Evolutionary conservation across 2,113 vertebrate species (phyloP).

Genomic region (Talpa occidentalis): DNA sequence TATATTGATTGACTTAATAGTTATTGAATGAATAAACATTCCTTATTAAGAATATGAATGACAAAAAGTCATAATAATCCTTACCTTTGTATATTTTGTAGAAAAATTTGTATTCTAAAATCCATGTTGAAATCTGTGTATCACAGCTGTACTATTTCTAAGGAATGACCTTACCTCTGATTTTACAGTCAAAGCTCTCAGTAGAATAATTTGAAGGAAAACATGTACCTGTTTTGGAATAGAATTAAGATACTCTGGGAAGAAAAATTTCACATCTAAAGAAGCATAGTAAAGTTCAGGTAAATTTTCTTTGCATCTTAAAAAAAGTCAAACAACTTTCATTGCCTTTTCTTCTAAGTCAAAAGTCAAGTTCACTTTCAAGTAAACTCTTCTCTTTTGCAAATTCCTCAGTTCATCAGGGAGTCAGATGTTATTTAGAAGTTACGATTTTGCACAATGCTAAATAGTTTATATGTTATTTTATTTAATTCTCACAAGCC

Average conservation of each 20-base stretch:
- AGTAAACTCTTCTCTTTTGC: constrained; percentile 25
- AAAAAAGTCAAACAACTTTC: constrained; percentile 30
- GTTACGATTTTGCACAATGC: background rate
- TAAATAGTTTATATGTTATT: background rate
- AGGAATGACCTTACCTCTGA: background rate
- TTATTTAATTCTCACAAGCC: constrained; percentile 33
- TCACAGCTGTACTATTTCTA: background rate
- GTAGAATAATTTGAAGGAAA: constrained; percentile 57
- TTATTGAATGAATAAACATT: constrained; percentile 22
- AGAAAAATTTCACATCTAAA: constrained; percentile 29
- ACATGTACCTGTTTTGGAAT: background rate
- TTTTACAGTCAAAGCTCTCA: constrained; percentile 54
- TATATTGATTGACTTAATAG: background rate
- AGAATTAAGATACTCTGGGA: constrained; percentile 38
- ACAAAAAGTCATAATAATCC: background rate
- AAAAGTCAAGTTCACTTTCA: constrained; percentile 44
- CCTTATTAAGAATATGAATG: background rate
- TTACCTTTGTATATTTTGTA: background rate
- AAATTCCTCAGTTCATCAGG: constrained; percentile 15
- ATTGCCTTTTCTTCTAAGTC: constrained; percentile 33
- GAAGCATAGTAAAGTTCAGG: constrained; percentile 11
- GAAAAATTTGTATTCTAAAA: constrained; percentile 3
- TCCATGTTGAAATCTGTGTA: background rate
- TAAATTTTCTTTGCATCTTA: constrained; percentile 16
- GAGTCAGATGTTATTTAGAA: background rate